Conservation (phyloP, 1,140 invertebrate genomes). For the Hypsibius dujardini region DNA sequence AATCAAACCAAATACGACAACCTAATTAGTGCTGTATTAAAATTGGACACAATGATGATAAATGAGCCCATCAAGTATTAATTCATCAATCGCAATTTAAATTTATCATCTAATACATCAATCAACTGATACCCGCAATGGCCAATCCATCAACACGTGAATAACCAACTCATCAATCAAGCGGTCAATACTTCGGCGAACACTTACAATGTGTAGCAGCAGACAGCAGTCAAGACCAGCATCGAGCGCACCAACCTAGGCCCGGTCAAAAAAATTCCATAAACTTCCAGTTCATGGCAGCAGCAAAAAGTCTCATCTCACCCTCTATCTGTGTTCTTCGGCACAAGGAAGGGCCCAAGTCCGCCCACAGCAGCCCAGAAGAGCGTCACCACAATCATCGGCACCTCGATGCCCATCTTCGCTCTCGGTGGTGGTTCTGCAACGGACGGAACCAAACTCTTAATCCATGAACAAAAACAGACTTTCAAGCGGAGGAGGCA, state of each 20-base stretch:
- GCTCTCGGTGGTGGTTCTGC: neutral
- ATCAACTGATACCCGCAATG: no score
- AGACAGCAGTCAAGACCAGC: conserved; percentile 20
- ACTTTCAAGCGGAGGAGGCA: no score
- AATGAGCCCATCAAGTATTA: no score
- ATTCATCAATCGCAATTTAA: no score
- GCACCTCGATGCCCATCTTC: conserved; percentile 15
- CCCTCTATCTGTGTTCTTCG: conserved; percentile 21
- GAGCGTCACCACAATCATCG: conserved; percentile 18
- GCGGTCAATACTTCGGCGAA: no score
- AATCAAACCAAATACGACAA: no score
- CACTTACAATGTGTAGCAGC: conserved; percentile 21
- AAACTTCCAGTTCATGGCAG: neutral
- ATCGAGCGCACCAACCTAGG: conserved; percentile 17
- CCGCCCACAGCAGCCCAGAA: conserved; percentile 21
- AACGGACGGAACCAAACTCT: neutral
- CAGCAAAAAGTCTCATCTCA: conserved; percentile 17
- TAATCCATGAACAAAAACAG: neutral
- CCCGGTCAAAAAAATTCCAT: neutral
- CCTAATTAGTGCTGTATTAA: no score
- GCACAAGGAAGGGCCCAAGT: conserved; percentile 19
- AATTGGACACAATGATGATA: no score
- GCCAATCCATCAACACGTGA: no score
- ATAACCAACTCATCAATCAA: no score
- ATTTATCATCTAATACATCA: no score